These are phyloP conservation scores for Eristalis tenax DNA, from an alignment of 2,888 invertebrate species.

Conservation along the genomic window DNA sequence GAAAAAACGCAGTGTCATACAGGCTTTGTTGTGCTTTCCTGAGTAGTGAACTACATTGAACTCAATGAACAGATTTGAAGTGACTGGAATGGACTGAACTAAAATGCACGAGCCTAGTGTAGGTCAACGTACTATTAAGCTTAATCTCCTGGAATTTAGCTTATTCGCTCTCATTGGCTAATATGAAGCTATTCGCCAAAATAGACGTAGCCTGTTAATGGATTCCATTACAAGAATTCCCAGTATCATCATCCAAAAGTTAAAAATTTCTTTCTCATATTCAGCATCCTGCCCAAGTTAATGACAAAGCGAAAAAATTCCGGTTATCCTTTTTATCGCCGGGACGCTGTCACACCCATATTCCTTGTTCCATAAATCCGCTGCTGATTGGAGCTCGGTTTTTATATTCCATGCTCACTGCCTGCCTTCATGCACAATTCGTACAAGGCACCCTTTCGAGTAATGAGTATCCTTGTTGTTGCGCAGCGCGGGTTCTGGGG, in stretches of 20 bases:
- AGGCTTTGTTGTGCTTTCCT: too few relatives aligned
- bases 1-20: too few relatives aligned
- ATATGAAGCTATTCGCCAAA: too few relatives aligned
- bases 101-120: too few relatives aligned
- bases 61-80: too few relatives aligned
- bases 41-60: too few relatives aligned
- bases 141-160: too few relatives aligned
- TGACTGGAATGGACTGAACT: too few relatives aligned
- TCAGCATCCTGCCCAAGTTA: slow-evolving; percentile 19
- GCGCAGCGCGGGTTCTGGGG: not conserved
- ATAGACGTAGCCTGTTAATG: too few relatives aligned
- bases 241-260: not conserved
- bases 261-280: slow-evolving; percentile 19
- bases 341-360: slow-evolving; percentile 59
- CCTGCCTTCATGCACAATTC: slow-evolving; percentile 19
- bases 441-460: slow-evolving; percentile 47
- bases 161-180: too few relatives aligned
- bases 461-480: slow-evolving; percentile 47
- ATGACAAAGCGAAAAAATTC: slow-evolving; percentile 17
- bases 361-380: slow-evolving; percentile 60
- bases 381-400: slow-evolving; percentile 61
- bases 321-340: slow-evolving; percentile 55
- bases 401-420: slow-evolving; percentile 32
- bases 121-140: too few relatives aligned
- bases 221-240: not conserved